Evolutionary conservation across 2,797 vertebrate species (phyloP).

Genomic region (Sciurus carolinensis): DNA sequence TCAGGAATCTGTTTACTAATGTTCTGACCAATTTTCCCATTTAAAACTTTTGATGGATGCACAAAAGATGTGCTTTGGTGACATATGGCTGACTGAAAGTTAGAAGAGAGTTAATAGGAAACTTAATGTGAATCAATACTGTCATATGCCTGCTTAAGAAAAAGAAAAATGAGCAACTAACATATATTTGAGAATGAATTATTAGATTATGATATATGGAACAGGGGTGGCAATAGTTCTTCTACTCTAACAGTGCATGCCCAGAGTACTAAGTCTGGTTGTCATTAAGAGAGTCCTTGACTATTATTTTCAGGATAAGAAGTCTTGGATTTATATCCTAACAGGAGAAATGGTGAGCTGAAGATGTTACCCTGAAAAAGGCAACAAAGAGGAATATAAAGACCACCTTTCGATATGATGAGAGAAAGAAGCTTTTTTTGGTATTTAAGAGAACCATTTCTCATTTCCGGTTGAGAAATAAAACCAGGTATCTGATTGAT

Average conservation of each 20-base stretch:
- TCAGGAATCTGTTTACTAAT: slow-evolving; percentile 54
- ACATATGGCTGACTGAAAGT: slow-evolving; percentile 34
- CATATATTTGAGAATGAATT: not conserved
- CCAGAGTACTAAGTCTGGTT: not conserved
- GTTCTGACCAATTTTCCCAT: slow-evolving; percentile 53
- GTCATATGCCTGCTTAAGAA: not conserved
- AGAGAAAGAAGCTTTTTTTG: not conserved
- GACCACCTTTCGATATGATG: not conserved
- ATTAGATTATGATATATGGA: not conserved
- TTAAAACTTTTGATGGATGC: slow-evolving; percentile 49
- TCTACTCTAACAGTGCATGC: not conserved
- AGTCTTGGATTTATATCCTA: not conserved
- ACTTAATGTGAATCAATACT: slow-evolving; percentile 15
- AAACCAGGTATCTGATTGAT: not conserved
- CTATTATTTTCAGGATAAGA: not conserved
- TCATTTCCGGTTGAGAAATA: not conserved
- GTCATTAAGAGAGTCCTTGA: not conserved
- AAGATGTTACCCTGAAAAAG: not conserved
- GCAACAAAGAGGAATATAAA: not conserved
- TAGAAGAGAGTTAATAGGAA: slow-evolving; percentile 34
- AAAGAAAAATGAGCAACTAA: not conserved
- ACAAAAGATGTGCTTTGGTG: slow-evolving; percentile 29
- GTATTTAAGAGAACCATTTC: not conserved
- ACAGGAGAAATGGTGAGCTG: not conserved
- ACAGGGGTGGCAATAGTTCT: not conserved